Evolutionary conservation across 2,888 invertebrate genomes (phyloP).

Genomic region (Nysson spinosus): DNA sequence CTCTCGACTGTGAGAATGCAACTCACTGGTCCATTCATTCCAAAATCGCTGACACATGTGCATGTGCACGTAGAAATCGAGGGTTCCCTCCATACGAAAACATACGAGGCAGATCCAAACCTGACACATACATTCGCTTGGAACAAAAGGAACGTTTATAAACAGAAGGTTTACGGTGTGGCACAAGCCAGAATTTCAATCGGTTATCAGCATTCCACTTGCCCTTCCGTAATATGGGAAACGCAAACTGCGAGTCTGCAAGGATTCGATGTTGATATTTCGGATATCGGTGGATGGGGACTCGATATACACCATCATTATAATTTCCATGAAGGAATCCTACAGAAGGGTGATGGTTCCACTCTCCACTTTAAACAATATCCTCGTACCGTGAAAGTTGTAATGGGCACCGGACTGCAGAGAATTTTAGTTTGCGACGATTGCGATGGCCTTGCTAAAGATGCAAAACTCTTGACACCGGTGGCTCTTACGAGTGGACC

Average conservation of each 20-base stretch:
- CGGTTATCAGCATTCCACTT: slow-evolving; percentile 95
- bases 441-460: slow-evolving; percentile 91
- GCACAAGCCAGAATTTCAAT: slow-evolving; percentile 93
- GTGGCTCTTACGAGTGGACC: slow-evolving; percentile 96
- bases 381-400: slow-evolving; percentile 92
- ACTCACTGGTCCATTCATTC: slow-evolving; percentile 88
- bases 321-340: slow-evolving; percentile 97
- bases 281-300: slow-evolving; percentile 98
- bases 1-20: slow-evolving; percentile 95
- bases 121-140: slow-evolving; percentile 97
- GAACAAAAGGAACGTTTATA: slow-evolving; percentile 98
- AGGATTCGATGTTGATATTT: slow-evolving; percentile 97
- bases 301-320: slow-evolving; percentile 98
- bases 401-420: slow-evolving; percentile 95
- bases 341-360: slow-evolving; percentile 98
- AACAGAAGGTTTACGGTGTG: slow-evolving; percentile 94
- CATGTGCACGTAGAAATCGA: slow-evolving; percentile 96
- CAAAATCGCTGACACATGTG: slow-evolving; percentile 89
- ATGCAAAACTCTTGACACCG: slow-evolving; percentile 92
- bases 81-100: slow-evolving; percentile 93
- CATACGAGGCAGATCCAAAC: slow-evolving; percentile 97
- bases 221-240: slow-evolving; percentile 94
- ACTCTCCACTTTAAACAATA: slow-evolving; percentile 95
- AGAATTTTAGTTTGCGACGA: slow-evolving; percentile 91
- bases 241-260: slow-evolving; percentile 95